Conservation (phyloP, 2,113 vertebrate species). For the Albula goreensis region DNA sequence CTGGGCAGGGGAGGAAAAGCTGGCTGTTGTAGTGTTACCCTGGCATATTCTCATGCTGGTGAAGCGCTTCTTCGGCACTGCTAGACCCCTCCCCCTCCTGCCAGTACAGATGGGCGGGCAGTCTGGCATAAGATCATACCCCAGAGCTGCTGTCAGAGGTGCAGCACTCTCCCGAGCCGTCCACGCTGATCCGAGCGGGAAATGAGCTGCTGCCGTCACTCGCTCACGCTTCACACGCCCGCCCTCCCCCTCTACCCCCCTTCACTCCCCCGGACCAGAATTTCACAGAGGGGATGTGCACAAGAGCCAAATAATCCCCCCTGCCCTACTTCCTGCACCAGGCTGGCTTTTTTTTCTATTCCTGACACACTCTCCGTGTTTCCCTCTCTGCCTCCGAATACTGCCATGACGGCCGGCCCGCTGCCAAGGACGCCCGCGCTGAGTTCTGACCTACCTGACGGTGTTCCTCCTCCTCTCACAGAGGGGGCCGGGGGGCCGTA, state of each 20-base stretch:
- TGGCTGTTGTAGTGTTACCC: constrained; percentile 25
- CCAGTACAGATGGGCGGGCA: neutral
- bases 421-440: neutral
- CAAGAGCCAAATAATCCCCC: constrained; percentile 57
- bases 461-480: neutral
- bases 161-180: neutral
- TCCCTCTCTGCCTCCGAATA: neutral
- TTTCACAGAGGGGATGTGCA: constrained; percentile 41
- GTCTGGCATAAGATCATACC: constrained; percentile 9
- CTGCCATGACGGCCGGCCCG: neutral
- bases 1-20: constrained; percentile 18
- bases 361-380: neutral
- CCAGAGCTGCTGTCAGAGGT: constrained; percentile 2
- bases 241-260: neutral
- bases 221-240: neutral
- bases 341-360: neutral
- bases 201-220: neutral
- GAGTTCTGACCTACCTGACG: constrained; percentile 11
- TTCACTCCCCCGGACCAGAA: neutral
- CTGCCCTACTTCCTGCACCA: constrained; percentile 62
- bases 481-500: neutral
- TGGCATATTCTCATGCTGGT: neutral
- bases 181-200: neutral
- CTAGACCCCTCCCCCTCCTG: neutral
- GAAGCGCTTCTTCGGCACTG: neutral